Base-by-base conservation (phyloP, 2,113 vertebrate species). In the Pedetes capensis region DNA sequence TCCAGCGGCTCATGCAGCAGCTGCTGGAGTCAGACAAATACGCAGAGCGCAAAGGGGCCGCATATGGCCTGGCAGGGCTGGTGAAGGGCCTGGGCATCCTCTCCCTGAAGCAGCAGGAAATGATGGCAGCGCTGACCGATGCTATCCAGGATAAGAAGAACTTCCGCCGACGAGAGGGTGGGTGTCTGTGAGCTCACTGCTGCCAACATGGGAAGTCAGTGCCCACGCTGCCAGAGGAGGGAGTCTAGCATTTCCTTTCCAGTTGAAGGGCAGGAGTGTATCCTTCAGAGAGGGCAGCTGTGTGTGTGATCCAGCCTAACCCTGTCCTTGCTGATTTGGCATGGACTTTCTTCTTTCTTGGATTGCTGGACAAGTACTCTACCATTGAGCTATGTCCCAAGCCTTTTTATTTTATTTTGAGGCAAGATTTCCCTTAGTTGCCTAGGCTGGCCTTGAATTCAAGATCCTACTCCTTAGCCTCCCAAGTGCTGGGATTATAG, bases 101-200 rank as follows among this genome's bases (percentile, higher is more conserved):
- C 49, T 99, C 99, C 0, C 99, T 99, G 64, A 99, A 99, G 96
- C 99, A 99, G 98, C 99, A 99, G 98, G 99, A 99, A 75, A 99
- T 99, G 98, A 99, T 99, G 99, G 98, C 98, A 80, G 99, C 99
- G 0, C 98, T 99, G 83, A 99, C 99, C 0, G 99, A 99, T 11
- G 99, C 99, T 94, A 99, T 99, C 96, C 99, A 99, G 97, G 99
- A 99, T 97, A 99, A 99, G 98, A 99, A 99, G 97, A 99, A 99
- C 97, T 99, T 99, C 97, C 99, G 99, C 75, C 98, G 99, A 37
- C 98, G 99, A 96, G 99, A 99, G 93, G 99, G 99, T 99, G 93
- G 98, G 97, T 81, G 34, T 25, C 44, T 83, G 75, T 88, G 72
- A 89, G 75, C 89, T 59, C 1, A 0, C 44, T 47, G 76, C 51